Base-by-base conservation (phyloP, 2,797 vertebrate species). In the Helarctos malayanus region DNA sequence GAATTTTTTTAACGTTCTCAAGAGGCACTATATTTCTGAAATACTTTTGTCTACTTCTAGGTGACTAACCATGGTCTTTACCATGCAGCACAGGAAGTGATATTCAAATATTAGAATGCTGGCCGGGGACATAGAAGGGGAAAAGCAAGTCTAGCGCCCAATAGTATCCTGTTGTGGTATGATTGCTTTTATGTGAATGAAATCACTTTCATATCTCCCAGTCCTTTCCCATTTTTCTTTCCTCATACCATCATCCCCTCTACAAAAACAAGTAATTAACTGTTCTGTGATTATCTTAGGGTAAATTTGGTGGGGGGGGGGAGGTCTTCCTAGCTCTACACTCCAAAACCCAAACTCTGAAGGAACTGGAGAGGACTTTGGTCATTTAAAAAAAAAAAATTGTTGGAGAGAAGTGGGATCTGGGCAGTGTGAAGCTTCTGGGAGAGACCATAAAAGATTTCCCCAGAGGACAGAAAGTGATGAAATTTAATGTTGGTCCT, bases 21-120 rank as follows among this genome's bases (percentile, higher is more conserved):
- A 79, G 49, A 88, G 83, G n/a, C 19, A 71, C 13, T 80, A 84
- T 38, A 56, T 88, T 91, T 78, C 89, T 52, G 7, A 95, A 89
- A 91, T 19, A 73, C 14, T 89, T 94, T 35, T 47, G 7, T 81
- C 45, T 68, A 4, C 52, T 93, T 82, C 35, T 91, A 83, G 78
- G 11, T 83, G 49, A 54, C 61, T 65, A 45, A 41, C 7, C 35
- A 81, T 16, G 15, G 32, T 14, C 41, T 32, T 11, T 32, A 57
- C 59, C 27, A 63, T n/a, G 12, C 78, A 63, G 27, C 9, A 86
- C 8, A 63, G n/a, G 47, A 94, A 92, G 18, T 76, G 52, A 13
- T 56, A 8, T 29, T 4, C 35, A 81, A 61, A 63, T 80, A 69
- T 45, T 63, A 76, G 16, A 88, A 80, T 89, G 65, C 7, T 82